A percentile compares a stretch with the other conserved stretches of the same genome.
Conservation (phyloP, 2,888 invertebrate species). For the Microlaimidae sp. region DNA sequence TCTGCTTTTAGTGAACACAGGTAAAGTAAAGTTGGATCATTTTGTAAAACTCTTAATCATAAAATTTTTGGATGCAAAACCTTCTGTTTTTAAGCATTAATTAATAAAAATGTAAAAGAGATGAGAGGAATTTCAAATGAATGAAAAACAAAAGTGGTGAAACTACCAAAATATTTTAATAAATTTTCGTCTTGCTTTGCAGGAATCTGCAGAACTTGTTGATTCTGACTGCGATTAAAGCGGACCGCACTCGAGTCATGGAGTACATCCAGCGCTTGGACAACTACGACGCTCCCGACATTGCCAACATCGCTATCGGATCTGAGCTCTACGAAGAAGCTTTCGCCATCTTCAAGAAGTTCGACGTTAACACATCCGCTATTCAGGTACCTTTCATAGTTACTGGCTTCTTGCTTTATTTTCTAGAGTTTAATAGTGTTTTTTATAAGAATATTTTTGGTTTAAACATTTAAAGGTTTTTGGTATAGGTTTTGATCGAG, state of each 20-base stretch:
- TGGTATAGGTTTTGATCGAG: slow-evolving; percentile 72
- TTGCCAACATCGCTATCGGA: slow-evolving; percentile 95
- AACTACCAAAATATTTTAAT: too few species aligned
- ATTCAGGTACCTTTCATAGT: slow-evolving; percentile 61
- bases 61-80: too few species aligned
- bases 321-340: slow-evolving; percentile 96
- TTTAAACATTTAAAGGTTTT: background rate
- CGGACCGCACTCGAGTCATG: slow-evolving; percentile 94
- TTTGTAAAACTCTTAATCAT: too few species aligned
- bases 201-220: slow-evolving; percentile 88
- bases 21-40: slow-evolving; percentile 25
- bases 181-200: slow-evolving; percentile 16
- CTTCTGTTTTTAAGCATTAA: too few species aligned
- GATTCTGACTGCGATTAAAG: slow-evolving; percentile 89
- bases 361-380: slow-evolving; percentile 97
- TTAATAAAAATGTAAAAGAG: too few species aligned
- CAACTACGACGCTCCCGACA: slow-evolving; percentile 99
- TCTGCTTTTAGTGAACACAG: slow-evolving; percentile 94
- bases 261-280: slow-evolving; percentile 95
- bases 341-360: slow-evolving; percentile 98
- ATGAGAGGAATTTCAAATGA: too few species aligned
- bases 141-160: too few species aligned
- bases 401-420: slow-evolving; percentile 44
- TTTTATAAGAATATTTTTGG: too few species aligned
- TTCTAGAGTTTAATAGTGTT: background rate